Base-by-base conservation (phyloP, 2,797 vertebrate genomes). In the Pangasius sanitwongsei region DNA sequence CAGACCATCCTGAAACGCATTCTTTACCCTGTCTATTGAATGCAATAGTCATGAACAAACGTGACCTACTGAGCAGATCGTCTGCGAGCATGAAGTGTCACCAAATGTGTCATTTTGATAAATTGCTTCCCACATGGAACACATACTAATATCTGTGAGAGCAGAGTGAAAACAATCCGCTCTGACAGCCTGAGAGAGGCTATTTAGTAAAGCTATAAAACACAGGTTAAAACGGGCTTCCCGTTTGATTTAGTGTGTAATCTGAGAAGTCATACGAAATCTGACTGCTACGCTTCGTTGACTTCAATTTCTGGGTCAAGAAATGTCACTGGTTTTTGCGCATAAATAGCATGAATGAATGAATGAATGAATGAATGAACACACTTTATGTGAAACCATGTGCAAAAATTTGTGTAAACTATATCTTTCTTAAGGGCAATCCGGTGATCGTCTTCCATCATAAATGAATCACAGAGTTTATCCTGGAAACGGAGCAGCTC, bases 171-270 rank as follows among this genome's bases (percentile, higher is more conserved):
- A 85, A 87, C 77, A 85, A 87, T 87, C 82, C 25, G 53, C 37
- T 70, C 57, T 48, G 89, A 87, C 86, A 87, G 89, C 50, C 82
- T 7, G 82, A 85, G 61, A 85, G 82, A 74, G 72, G 37, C 86
- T 80, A 77, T 89, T 87, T 70, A 87, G 89, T 57, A 41, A 85
- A 70, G 72, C 82, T 63, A 85, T 70, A 89, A 89, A 89, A 63
- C 80, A 16, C 44, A 0, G 81, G 80, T 34, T 84, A 81, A 84
- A 89, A 89, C 28, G 34, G 72, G 34, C 89, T 69, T 84, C 55
- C 25, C 3, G 15, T 74, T 74, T 63, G 80, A 50, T 55, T 80
- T 67, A 65, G 80, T 2, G 13, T 70, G 48, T 34, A 50, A 63
- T 55, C 57, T 31, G 65, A 50, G 28, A 48, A 67, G 61, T 28